These are phyloP conservation scores for Agrochola macilenta DNA, from an alignment of 2,888 invertebrate genomes.

Conservation along the genomic window DNA sequence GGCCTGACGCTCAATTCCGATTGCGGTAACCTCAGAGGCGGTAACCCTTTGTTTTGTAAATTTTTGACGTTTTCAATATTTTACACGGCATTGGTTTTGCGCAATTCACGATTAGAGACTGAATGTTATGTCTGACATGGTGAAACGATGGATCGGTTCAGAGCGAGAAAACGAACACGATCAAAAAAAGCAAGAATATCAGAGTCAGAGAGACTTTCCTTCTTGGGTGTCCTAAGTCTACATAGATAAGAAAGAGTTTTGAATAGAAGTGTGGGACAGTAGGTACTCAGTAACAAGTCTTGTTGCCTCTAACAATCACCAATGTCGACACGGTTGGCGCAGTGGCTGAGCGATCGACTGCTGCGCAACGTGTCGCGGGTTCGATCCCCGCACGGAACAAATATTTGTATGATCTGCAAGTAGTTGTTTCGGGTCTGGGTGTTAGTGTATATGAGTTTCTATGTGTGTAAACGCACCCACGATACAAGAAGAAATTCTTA, in stretches of 20 bases:
- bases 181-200: neutral
- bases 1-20: slow-evolving; percentile 7
- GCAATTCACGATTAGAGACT: neutral
- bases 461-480: too few species aligned
- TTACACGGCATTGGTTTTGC: neutral
- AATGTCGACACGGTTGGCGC: too few species aligned
- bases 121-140: neutral
- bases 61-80: slow-evolving; percentile 4
- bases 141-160: neutral
- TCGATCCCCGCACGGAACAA: too few species aligned
- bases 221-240: neutral
- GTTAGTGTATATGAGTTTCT: too few species aligned
- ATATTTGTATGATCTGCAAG: too few species aligned
- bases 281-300: neutral
- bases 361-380: too few species aligned
- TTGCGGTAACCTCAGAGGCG: slow-evolving; percentile 17
- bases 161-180: neutral
- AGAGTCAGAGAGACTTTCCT: neutral
- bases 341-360: too few species aligned
- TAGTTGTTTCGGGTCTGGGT: too few species aligned
- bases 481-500: too few species aligned
- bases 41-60: neutral
- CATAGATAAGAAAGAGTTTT: neutral
- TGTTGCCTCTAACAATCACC: too few species aligned
- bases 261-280: neutral